Conservation (phyloP, 2,113 vertebrate genomes). For the cattle (Bos taurus) region ARS-UCD2.0 NC_037348.1:19662001-19662500, state of each 20-base stretch:
- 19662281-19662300: conserved; percentile 86
- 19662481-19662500: conserved; percentile 83
- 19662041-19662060: not conserved
- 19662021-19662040: rapidly evolving
- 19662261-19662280: conserved; percentile 69
- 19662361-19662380: conserved; percentile 32
- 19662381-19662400: rapidly evolving
- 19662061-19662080: not conserved
- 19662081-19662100: not conserved
- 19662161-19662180: no score
- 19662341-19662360: conserved; percentile 85
- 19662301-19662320: conserved; percentile 87
- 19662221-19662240: not conserved
- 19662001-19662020: not conserved
- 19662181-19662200: not conserved
- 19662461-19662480: conserved; percentile 91
- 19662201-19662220: rapidly evolving
- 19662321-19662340: conserved; percentile 87
- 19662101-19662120: not conserved
- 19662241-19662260: rapidly evolving
- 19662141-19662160: rapidly evolving
- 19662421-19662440: conserved; percentile 42
- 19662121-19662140: not conserved
- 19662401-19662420: rapidly evolving
- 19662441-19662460: not conserved